These are phyloP conservation scores for Rhinoraja longicauda DNA, from an alignment of 2,797 vertebrate species.

Conservation along the genomic window DNA sequence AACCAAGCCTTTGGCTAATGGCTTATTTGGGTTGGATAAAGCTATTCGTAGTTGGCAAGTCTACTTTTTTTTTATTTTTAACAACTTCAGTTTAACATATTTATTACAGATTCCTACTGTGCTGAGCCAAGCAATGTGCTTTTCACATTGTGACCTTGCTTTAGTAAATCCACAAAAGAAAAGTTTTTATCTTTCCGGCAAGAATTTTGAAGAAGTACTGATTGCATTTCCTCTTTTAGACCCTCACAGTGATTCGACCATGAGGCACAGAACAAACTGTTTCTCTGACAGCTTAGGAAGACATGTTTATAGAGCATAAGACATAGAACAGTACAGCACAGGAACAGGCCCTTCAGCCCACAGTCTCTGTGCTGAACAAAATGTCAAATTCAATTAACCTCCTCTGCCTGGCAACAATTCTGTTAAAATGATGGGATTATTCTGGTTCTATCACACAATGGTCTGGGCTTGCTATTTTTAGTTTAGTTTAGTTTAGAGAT, in stretches of 20 bases:
- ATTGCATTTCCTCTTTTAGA: not conserved
- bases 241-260: not conserved
- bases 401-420: not conserved
- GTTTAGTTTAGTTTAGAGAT: too few relatives aligned
- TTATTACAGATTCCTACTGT: not conserved
- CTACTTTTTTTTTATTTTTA: not conserved
- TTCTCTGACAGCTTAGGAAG: not conserved
- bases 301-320: too few relatives aligned
- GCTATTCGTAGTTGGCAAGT: not conserved
- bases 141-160: conserved; percentile 4
- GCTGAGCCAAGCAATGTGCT: not conserved
- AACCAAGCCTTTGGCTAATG: not conserved
- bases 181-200: not conserved
- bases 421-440: not conserved
- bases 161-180: not conserved
- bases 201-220: not conserved
- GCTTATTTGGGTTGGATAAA: conserved; percentile 26
- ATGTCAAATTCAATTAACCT: too few relatives aligned
- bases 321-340: too few relatives aligned
- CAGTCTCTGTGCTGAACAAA: too few relatives aligned
- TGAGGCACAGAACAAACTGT: too few relatives aligned
- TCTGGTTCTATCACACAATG: not conserved
- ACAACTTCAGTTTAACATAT: not conserved
- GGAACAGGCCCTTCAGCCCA: too few relatives aligned
- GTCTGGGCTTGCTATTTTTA: not conserved